Conservation (phyloP, 30 jellyfish, hydroid and myxozoan genomes). For the Sanderia malayensis region DNA sequence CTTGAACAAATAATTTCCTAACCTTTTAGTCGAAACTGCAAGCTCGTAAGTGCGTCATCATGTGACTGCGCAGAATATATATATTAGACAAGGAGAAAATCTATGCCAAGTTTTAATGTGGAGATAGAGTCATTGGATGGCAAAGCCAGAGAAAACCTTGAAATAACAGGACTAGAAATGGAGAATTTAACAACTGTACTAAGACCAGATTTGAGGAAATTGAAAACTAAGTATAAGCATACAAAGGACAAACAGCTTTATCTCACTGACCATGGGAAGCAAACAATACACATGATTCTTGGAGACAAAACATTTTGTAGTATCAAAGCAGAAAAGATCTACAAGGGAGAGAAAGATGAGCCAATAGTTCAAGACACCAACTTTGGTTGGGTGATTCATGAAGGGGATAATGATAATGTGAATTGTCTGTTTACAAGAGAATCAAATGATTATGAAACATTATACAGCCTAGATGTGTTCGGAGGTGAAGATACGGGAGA, state of each 20-base stretch:
- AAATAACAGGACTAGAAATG: constrained; percentile 51
- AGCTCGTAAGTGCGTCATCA: too few relatives aligned
- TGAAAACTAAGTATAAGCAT: constrained; percentile 48
- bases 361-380: constrained; percentile 35
- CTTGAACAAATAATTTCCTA: too few relatives aligned
- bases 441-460: constrained; percentile 29
- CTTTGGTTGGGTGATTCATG: constrained; percentile 44
- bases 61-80: too few relatives aligned
- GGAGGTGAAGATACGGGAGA: constrained; percentile 43
- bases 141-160: constrained; percentile 47
- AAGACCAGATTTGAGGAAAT: constrained; percentile 45
- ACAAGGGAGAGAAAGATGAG: constrained; percentile 21
- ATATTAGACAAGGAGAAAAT: too few relatives aligned
- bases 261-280: neutral
- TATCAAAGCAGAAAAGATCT: constrained; percentile 16
- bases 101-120: constrained; percentile 22
- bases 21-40: too few relatives aligned
- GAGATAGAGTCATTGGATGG: constrained; percentile 23
- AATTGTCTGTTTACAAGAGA: constrained; percentile 33
- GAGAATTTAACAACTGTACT: constrained; percentile 37
- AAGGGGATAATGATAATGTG: constrained; percentile 9
- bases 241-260: constrained; percentile 28
- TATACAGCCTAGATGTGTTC: constrained; percentile 22
- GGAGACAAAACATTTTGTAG: neutral
- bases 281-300: constrained; percentile 4